Percentiles rank a stretch among this genome's conserved stretches.
Evolutionary conservation across 2,888 invertebrate genomes (phyloP).

Genomic region (Lampropteryx suffumata): DNA sequence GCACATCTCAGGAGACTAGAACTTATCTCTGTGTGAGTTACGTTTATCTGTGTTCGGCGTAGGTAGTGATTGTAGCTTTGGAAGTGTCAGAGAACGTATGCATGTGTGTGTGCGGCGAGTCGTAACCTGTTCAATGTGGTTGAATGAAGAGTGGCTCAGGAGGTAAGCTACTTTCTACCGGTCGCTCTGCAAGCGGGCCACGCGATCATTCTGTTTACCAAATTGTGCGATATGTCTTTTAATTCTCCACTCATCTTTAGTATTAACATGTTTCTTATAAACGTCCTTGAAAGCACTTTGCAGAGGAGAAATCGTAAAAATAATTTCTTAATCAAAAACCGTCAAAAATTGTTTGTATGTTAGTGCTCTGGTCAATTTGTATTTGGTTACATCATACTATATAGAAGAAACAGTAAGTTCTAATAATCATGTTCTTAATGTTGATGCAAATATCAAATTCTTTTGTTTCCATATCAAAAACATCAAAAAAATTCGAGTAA

Average conservation of each 20-base stretch:
- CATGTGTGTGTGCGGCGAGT: slow-evolving; percentile 64
- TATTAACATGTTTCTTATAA: too few species aligned
- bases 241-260: slow-evolving; percentile 12
- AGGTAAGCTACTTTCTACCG: slow-evolving; percentile 80
- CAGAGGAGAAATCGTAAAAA: too few species aligned
- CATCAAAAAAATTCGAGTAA: too few species aligned
- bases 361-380: too few species aligned
- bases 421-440: too few species aligned
- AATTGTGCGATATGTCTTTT: slow-evolving; percentile 43
- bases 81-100: slow-evolving; percentile 33
- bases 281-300: too few species aligned
- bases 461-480: too few species aligned
- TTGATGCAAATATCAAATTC: too few species aligned
- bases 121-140: slow-evolving; percentile 73
- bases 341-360: too few species aligned
- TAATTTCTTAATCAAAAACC: too few species aligned
- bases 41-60: slow-evolving; percentile 33
- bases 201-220: slow-evolving; percentile 57
- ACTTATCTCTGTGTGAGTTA: slow-evolving; percentile 45
- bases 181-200: slow-evolving; percentile 52
- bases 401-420: too few species aligned
- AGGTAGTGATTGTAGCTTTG: slow-evolving; percentile 30
- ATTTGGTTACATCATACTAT: too few species aligned
- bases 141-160: slow-evolving; percentile 79
- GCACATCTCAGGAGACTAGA: background rate